Evolutionary conservation across 2,113 vertebrate species (phyloP), one percentile per base, ranked within the genome.

Genomic region (Puntigrus tetrazona): DNA sequence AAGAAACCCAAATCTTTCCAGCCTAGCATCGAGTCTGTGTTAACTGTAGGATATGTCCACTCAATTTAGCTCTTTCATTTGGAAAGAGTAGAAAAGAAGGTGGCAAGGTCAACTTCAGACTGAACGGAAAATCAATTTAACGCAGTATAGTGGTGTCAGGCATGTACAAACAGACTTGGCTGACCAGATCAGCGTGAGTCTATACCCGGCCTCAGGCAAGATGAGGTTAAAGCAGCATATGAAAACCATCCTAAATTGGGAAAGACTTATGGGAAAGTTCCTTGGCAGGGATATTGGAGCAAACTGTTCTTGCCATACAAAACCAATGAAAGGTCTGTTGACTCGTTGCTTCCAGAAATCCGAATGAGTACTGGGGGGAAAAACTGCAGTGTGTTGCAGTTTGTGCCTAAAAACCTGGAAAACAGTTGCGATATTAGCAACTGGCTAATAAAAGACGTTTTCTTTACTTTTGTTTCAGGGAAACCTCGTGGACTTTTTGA

Each of bases 401-500:
- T 36, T 69, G 55, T 61, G 4, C 7, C 7, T 36, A 8, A 63
- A 18, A 69, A 59, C 11, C 36, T 76, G 14, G 45, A 57, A 34
- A 61, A 38, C 59, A 67, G 7, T 7, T 9, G 36, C 20, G 20
- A n/a, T 43, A 73, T 73, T 82, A 80, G 55, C 22, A 83, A n/a
- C 55, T 45, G 22, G 45, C 16, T 27, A 55, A 76, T 31, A 78
- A 7, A 67, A 55, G 61, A 81, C 81, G 1, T 16, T 55, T 36
- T 52, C n/a, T 29, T 59, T 25, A 7, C 81, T 50, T n/a, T 78
- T 87, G 14, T 90, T 92, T 80, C 92, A 99, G 98, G 98, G 98
- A 67, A 99, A 99, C 88, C 93, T 99, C 78, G 96, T 96, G 81
- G 97, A 99, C 86, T 99, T 99, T 83, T 93, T 99, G 67, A 93